phyloP scores from a whole-genome alignment of 2,888 invertebrate genomes.

The Physocephala rufipes region DNA sequence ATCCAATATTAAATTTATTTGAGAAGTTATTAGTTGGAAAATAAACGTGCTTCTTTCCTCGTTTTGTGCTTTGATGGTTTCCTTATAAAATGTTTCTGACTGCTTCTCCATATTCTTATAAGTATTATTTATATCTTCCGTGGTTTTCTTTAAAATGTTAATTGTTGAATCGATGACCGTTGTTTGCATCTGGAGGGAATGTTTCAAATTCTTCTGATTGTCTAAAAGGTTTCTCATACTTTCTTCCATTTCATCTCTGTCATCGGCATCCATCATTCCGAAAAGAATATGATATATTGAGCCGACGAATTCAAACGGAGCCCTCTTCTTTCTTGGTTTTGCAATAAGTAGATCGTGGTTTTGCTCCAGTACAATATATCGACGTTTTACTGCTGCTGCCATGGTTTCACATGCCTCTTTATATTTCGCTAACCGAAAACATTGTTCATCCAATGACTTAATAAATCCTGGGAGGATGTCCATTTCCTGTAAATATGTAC shows the following conservation, averaged over 20 bases:
- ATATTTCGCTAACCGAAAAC: neutral
- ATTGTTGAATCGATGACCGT: neutral
- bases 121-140: neutral
- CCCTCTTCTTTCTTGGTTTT: slow-evolving; percentile 12
- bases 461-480: neutral
- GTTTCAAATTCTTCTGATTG: neutral
- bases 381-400: neutral
- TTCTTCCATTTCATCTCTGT: slow-evolving; percentile 26
- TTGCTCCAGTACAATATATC: neutral
- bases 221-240: too few relatives aligned
- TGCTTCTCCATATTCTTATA: neutral
- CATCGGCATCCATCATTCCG: slow-evolving; percentile 24
- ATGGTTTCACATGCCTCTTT: neutral
- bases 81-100: neutral
- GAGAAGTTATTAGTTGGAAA: neutral
- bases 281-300: slow-evolving; percentile 30
- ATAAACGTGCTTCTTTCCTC: neutral
- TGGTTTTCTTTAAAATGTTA: slow-evolving; percentile 2
- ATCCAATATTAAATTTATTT: neutral
- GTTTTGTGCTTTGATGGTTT: neutral
- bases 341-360: neutral
- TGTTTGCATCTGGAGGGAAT: neutral
- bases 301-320: slow-evolving; percentile 31
- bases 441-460: neutral
- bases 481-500: slow-evolving; percentile 2